Evolutionary conservation across 2,888 invertebrate species (phyloP), one percentile per base, ranked within the genome.

Genomic region (Drosophila atroscutellata): DNA sequence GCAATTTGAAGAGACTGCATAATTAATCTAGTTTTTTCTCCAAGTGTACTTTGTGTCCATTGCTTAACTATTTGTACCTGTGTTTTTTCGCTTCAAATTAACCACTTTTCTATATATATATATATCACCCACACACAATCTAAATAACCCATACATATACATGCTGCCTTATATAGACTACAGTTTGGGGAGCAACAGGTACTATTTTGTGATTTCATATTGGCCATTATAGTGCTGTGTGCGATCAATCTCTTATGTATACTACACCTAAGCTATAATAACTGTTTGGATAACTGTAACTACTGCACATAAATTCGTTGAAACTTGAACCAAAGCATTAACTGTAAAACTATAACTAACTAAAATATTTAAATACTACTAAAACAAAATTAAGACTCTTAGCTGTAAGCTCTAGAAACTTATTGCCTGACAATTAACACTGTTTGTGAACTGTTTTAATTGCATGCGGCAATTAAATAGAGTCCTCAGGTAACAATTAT

Each of bases 401-500:
- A 77, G 69, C 39, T 49, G 11, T 87, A 87, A 87, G 81, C 57
- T 42, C 54, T 55, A 62, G 51, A 50, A 61, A 64, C 81, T 85
- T 84, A 83, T 84, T 81, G 81, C 86, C 80, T 79, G 80, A 86
- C 79, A 87, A 81, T 77, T 86, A 86, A 87, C 89, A 89, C 89
- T 86, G 86, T 84, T 87, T 89, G 81, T 87, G 56, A 89, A 88
- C 79, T 75, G 78, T 88, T 92, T 89, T 90, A 82, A 91, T 93
- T 93, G 93, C 93, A 93, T 93, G 93, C 93, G 91, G 93, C 93
- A 91, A 89, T 82, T 88, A 91, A 91, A 88, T 86, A 93, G 93
- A 89, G 80, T 81, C 78, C 78, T 87, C 92, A 93, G 93, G 93
- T 93, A 93, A 92, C 87, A 80, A 81, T 8, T 20, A 77, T 83